Conservation (phyloP, 2,797 vertebrate species). For the Erithacus rubecula region DNA sequence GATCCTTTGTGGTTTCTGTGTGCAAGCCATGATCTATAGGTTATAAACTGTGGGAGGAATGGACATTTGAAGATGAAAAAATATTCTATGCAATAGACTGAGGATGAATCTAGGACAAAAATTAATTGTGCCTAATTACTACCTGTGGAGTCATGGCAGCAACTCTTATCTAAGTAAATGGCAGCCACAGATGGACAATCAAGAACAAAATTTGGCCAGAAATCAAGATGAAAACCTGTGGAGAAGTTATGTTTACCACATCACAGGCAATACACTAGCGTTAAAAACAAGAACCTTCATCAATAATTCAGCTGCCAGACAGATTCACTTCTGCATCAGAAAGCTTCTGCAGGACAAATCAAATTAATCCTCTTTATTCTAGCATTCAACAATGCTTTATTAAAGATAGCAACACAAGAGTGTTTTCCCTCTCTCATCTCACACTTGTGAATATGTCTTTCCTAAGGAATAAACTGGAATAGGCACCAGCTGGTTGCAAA, state of each 20-base stretch:
- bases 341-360: constrained; percentile 17
- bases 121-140: not conserved
- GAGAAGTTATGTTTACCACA: constrained; percentile 29
- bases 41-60: not conserved
- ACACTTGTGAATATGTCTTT: not conserved
- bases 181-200: not conserved
- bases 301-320: constrained; percentile 61
- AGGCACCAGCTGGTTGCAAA: not conserved
- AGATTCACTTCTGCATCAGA: not conserved
- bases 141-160: not conserved
- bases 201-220: not conserved
- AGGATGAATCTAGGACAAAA: not conserved
- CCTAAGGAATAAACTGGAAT: not conserved
- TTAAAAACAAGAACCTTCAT: constrained; percentile 42
- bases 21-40: not conserved
- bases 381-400: not conserved
- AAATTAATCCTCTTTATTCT: not conserved
- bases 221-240: not conserved
- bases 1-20: not conserved
- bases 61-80: not conserved
- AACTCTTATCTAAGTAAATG: not conserved
- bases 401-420: not conserved
- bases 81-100: not conserved
- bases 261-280: not conserved
- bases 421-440: not conserved